Evolutionary conservation across 2,888 invertebrate species (phyloP), one percentile per base, ranked within the genome.

Genomic region (Blastobasis lacticolella): DNA sequence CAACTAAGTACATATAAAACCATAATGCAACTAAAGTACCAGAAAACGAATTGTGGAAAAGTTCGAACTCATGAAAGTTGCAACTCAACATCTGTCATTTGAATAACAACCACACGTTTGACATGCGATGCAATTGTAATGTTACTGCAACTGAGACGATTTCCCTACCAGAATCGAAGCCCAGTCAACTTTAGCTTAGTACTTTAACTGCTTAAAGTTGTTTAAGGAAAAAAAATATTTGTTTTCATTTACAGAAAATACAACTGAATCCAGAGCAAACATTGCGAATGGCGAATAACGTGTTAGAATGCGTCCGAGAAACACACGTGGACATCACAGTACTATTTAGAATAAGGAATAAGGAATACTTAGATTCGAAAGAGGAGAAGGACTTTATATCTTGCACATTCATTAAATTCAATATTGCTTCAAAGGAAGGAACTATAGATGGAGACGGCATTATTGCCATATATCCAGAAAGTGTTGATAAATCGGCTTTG

Each of bases 401-500:
- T 1, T 88, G 86, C 54, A 67, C 79, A 56, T 73, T 79, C 56
- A 66, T 71, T 49, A 79, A 76, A 54, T 57, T 75, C 5, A 69
- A 69, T 5, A 62, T 74, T 4, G 44, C 70, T 1, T 57, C 62
- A n/a, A 56, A 60, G 10, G 67, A 73, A 52, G 81, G 77, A 6
- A 69, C 75, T 42, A 55, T 83, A 5, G 77, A 81, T 45, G 73
- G 68, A 1, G 81, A 80, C 3, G 74, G 70, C 4, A 62, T 80
- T 4, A 62, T 74, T 43, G 57, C 68, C 1, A 71, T 78, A 50
- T 54, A 82, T 36, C 74, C 77, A 0, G 58, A 64, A 2, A 72
- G 67, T 23, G 59, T 71, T 4, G 71, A 70, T 37, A 67, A 67
- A 41, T 64, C 67, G 4, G 66, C 67, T 1, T 69, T 73, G 5